Evolutionary conservation across 1,140 invertebrate species (phyloP).

Genomic region (Patella vulgata): DNA sequence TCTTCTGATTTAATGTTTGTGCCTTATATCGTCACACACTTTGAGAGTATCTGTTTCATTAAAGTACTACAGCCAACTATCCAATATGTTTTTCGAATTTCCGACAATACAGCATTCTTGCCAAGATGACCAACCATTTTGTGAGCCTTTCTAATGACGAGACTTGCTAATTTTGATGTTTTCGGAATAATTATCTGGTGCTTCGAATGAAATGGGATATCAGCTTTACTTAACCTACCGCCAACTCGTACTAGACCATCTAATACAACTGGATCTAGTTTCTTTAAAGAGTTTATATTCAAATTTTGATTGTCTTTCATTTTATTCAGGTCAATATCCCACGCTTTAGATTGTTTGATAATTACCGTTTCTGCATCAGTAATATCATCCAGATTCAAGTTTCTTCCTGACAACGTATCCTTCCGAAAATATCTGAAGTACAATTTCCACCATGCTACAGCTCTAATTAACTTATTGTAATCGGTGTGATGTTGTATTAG

Average conservation of each 20-base stretch:
- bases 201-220: neutral
- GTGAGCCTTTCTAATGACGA: conserved; percentile 24
- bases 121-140: conserved; percentile 22
- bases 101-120: conserved; percentile 19
- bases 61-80: conserved; percentile 20
- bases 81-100: conserved; percentile 27
- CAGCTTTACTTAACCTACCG: conserved; percentile 17
- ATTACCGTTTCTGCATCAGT: conserved; percentile 11
- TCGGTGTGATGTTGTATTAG: conserved; percentile 4
- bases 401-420: neutral
- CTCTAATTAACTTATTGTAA: neutral
- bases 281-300: conserved; percentile 9
- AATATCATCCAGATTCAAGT: neutral
- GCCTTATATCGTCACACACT: conserved; percentile 21
- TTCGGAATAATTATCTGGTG: conserved; percentile 24
- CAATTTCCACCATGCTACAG: conserved; percentile 9
- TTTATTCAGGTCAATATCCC: conserved; percentile 12
- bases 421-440: conserved; percentile 6
- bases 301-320: neutral
- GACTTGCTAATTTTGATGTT: conserved; percentile 7
- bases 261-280: conserved; percentile 19
- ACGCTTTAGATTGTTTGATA: neutral
- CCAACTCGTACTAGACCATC: conserved; percentile 22
- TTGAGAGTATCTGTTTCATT: conserved; percentile 10
- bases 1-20: conserved; percentile 16